Evolutionary conservation across 2,888 invertebrate species (phyloP).

Genomic region (Conops quadrifasciatus): DNA sequence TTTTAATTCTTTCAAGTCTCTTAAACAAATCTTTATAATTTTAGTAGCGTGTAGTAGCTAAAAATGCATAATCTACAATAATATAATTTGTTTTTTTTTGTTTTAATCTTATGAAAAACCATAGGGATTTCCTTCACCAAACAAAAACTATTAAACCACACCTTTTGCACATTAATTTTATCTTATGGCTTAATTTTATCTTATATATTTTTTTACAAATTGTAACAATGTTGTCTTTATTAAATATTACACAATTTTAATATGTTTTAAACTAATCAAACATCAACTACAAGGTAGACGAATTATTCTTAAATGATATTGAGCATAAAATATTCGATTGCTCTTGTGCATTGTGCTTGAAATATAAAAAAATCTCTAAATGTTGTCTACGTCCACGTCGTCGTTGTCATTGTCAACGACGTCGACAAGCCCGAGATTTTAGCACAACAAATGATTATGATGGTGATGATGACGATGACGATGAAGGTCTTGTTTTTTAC

Average conservation of each 20-base stretch:
- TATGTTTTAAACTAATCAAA: conserved; percentile 35
- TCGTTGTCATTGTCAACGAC: conserved; percentile 13
- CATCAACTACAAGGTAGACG: conserved; percentile 49
- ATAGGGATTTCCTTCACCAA: too few species aligned
- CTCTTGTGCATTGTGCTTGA: conserved; percentile 46
- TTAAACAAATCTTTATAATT: too few species aligned
- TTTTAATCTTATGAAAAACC: too few species aligned
- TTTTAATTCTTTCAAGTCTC: too few species aligned
- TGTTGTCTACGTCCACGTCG: conserved; percentile 37
- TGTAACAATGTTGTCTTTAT: too few species aligned
- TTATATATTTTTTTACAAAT: too few species aligned
- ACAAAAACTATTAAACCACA: too few species aligned
- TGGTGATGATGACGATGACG: conserved; percentile 36
- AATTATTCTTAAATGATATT: conserved; percentile 46
- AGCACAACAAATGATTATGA: conserved; percentile 31
- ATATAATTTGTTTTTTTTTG: too few species aligned
- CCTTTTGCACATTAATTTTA: background rate
- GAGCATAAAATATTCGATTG: conserved; percentile 47
- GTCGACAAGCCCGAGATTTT: conserved; percentile 30
- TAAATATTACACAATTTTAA: conserved; percentile 12
- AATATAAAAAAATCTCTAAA: conserved; percentile 40
- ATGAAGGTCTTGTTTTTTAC: conserved; percentile 46
- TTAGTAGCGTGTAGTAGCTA: too few species aligned
- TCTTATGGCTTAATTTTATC: background rate
- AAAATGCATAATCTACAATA: too few species aligned